Base-by-base conservation (phyloP, 37 sponge, comb jelly and placozoan species). In the Haliclona indistincta region DNA sequence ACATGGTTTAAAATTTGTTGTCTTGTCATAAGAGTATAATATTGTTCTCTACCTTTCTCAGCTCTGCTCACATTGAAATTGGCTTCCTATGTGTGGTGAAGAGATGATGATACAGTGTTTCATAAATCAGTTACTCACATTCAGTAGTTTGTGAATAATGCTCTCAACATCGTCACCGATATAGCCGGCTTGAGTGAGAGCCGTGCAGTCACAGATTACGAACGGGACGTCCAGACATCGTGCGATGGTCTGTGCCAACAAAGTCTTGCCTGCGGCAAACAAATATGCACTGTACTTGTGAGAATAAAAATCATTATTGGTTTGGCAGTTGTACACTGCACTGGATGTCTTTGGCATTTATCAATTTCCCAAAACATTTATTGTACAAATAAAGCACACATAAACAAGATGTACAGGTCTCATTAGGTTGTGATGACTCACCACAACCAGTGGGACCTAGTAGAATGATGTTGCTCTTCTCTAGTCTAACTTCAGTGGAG, bases 141-240 rank as follows among this genome's bases (percentile, higher is more conserved):
- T 63, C 28, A 99, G 66, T 22, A 91, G 66, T 61, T 91, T 91
- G 3, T 32, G 62, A 11, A 91, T 75, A 62, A 91, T 83, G 63
- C 83, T 70, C 55, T 91, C 92, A 62, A 86, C 86, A 58, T 99
- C 99, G 26, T 99, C 97, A n/a, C 99, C 99, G 23, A 99, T 97
- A 52, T 99, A 99, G 33, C 99, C 99, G n/a, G 99, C 99, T 42
- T 99, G 99, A n/a, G 99, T 99, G 41, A 99, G 94, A 0, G 94
- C 71, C 13, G 99, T 99, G 64, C 99, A 99, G 81, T 99, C 99
- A 91, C 99, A 99, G 43, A 99, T 96, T 35, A 86, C 97, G 69
- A 99, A 58, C 0, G 99, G 99, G 2, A 99, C 96, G 49, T 99
- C 94, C 47, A 99, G 88, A 65, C 56, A 86, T 69, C 81, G 83